Percentiles rank a stretch among this genome's conserved stretches.
Conservation (phyloP, 2,797 vertebrate genomes). For the Enteromius argenteus region DNA sequence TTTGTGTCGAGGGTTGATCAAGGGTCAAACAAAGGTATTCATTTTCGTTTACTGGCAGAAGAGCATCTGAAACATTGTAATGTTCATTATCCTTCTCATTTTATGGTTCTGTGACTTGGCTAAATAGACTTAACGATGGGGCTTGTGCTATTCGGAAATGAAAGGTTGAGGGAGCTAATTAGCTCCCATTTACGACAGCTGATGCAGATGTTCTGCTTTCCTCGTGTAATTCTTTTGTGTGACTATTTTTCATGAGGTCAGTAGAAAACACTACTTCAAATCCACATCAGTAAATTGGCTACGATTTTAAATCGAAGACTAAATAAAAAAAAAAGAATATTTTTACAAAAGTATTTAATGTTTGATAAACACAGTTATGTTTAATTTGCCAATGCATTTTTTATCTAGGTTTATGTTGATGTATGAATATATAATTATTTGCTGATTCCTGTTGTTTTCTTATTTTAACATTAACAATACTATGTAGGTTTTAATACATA, state of each 20-base stretch:
- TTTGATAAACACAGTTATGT: not conserved
- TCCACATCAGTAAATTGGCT: not conserved
- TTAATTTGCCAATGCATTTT: not conserved
- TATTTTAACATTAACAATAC: not conserved
- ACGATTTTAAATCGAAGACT: not conserved
- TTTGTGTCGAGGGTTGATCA: not conserved
- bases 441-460: not conserved
- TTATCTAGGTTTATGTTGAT: not conserved
- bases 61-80: constrained; percentile 37
- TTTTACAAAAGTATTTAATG: not conserved
- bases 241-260: not conserved
- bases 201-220: constrained; percentile 30
- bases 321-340: not conserved
- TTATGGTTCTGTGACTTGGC: constrained; percentile 25
- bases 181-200: constrained; percentile 4
- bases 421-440: not conserved
- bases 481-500: not conserved
- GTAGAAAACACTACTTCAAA: constrained; percentile 26
- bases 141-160: constrained; percentile 25
- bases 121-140: constrained; percentile 23
- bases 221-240: not conserved
- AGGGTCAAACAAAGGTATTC: not conserved
- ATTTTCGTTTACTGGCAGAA: constrained; percentile 5
- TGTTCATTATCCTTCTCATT: constrained; percentile 36
- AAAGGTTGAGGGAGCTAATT: constrained; percentile 27